Conservation (phyloP, 1,140 invertebrate species). For the Magallana angulata region DNA sequence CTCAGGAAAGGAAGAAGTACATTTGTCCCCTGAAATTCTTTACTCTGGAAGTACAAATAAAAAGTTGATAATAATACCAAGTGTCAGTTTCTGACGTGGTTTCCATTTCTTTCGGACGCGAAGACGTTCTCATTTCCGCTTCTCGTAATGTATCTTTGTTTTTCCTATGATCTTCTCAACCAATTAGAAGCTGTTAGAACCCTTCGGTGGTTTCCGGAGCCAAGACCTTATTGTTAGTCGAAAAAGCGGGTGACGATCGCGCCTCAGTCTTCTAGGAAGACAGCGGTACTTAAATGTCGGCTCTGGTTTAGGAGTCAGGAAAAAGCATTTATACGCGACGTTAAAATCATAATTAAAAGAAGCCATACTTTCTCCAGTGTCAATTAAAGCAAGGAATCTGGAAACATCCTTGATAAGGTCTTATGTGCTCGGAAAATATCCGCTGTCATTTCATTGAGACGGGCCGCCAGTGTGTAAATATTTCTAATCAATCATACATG, state of each 20-base stretch:
- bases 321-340: neutral
- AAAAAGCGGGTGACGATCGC: neutral
- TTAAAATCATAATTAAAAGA: slow-evolving; percentile 34
- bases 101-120: slow-evolving; percentile 21
- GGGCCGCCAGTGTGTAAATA: neutral
- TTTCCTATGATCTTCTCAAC: slow-evolving; percentile 33
- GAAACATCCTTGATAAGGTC: neutral
- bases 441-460: slow-evolving; percentile 12
- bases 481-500: slow-evolving; percentile 17
- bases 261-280: neutral
- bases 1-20: neutral
- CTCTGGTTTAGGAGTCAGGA: slow-evolving; percentile 6
- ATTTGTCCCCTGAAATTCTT: neutral
- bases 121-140: slow-evolving; percentile 29
- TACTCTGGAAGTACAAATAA: neutral
- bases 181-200: slow-evolving; percentile 36
- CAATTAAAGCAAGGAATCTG: slow-evolving; percentile 9
- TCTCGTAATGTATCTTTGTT: slow-evolving; percentile 34
- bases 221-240: slow-evolving; percentile 9
- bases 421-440: slow-evolving; percentile 10
- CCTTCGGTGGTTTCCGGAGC: slow-evolving; percentile 30
- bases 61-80: neutral
- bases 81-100: slow-evolving; percentile 29
- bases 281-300: slow-evolving; percentile 24
- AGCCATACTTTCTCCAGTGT: slow-evolving; percentile 4